Conservation (phyloP, 2,888 invertebrate genomes). For the Beris morrisii region DNA sequence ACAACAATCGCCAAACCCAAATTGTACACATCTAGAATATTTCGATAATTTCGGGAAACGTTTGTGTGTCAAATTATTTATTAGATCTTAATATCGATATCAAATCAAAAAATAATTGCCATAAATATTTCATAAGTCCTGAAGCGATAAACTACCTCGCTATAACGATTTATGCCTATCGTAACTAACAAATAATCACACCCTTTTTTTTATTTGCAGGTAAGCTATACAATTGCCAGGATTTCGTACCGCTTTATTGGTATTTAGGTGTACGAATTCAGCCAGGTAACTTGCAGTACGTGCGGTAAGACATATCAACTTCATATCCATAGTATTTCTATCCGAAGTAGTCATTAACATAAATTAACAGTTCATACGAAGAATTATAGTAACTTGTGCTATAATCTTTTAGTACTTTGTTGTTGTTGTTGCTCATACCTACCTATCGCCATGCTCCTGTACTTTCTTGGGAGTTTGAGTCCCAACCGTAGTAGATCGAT, state of each 20-base stretch:
- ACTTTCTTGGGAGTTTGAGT: no score
- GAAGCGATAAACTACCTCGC: no score
- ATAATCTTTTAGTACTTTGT: background rate
- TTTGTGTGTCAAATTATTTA: no score
- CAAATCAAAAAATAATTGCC: no score
- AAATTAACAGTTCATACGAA: constrained; percentile 29
- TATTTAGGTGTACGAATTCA: background rate
- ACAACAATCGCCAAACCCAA: no score
- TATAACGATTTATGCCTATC: background rate
- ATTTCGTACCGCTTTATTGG: constrained; percentile 1
- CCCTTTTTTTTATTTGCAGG: constrained; percentile 24
- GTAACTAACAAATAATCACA: constrained; percentile 23
- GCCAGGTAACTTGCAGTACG: background rate
- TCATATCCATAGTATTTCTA: background rate
- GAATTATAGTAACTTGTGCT: constrained; percentile 24
- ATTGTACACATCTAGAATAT: no score
- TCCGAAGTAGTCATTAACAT: constrained; percentile 26
- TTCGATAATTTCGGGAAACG: no score
- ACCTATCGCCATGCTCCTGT: no score
- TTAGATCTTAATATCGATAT: no score
- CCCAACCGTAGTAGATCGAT: no score
- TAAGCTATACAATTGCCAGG: constrained; percentile 20
- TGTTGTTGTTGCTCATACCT: no score
- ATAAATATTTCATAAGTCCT: no score
- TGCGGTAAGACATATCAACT: constrained; percentile 12